phyloP scores from a whole-genome alignment of 2,888 invertebrate genomes.

The Leptogaster cylindrica region DNA sequence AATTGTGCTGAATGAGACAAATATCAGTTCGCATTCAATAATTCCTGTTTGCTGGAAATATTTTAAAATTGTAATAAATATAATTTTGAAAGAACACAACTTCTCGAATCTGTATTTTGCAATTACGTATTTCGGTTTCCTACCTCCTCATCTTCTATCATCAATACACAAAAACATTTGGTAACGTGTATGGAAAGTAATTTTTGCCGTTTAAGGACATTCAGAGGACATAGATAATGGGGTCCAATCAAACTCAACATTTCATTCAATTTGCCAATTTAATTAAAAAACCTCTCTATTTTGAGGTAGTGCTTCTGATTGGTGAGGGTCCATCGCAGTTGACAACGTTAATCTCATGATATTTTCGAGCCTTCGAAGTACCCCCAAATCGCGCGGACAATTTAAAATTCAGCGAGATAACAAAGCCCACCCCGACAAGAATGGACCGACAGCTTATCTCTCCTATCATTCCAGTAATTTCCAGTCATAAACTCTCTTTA shows the following conservation, averaged over 20 bases:
- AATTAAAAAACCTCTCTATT: constrained; percentile 33
- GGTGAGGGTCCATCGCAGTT: neutral
- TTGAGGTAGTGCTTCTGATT: neutral
- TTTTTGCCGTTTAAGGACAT: too few relatives aligned
- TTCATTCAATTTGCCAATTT: constrained; percentile 30
- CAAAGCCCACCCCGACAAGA: constrained; percentile 25
- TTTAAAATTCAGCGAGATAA: constrained; percentile 25
- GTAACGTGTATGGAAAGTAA: too few relatives aligned
- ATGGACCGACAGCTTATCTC: constrained; percentile 14
- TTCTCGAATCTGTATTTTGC: too few relatives aligned
- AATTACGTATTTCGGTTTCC: too few relatives aligned
- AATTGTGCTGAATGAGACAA: too few relatives aligned
- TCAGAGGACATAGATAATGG: too few relatives aligned
- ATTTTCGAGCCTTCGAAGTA: neutral
- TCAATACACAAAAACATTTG: too few relatives aligned
- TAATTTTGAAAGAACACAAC: too few relatives aligned
- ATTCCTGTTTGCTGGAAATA: too few relatives aligned
- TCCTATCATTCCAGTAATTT: constrained; percentile 26
- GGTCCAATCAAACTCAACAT: constrained; percentile 29
- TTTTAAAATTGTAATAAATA: too few relatives aligned
- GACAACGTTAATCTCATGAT: neutral
- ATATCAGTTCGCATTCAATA: too few relatives aligned
- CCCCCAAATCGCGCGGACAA: constrained; percentile 15
- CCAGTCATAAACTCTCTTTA: constrained; percentile 13
- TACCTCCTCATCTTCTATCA: too few relatives aligned